These are phyloP conservation scores for Clusia tigrina DNA, from an alignment of 2,888 invertebrate species.

Conservation along the genomic window DNA sequence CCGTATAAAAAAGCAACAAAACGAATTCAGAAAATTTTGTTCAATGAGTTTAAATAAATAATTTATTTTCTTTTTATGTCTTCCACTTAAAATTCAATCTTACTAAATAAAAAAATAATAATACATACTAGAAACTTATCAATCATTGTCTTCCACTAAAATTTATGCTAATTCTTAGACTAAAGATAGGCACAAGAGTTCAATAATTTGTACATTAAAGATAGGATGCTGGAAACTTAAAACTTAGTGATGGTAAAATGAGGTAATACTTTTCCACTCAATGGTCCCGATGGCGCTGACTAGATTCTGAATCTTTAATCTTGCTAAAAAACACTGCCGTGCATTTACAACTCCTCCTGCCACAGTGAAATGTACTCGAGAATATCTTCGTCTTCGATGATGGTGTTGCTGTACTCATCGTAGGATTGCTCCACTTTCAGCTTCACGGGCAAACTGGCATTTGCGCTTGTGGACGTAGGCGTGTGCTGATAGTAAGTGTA, in stretches of 20 bases:
- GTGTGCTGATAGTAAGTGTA: slow-evolving; percentile 26
- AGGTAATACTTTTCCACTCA: slow-evolving; percentile 51
- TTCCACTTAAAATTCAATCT: slow-evolving; percentile 32
- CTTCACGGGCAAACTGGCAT: slow-evolving; percentile 19
- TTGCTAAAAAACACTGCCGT: background rate
- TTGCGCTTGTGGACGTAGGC: slow-evolving; percentile 30
- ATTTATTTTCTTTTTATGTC: slow-evolving; percentile 34
- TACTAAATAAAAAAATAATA: slow-evolving; percentile 34
- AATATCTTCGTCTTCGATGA: slow-evolving; percentile 86
- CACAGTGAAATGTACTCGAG: slow-evolving; percentile 70
- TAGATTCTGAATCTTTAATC: slow-evolving; percentile 11
- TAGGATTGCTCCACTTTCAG: slow-evolving; percentile 67
- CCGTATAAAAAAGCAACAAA: slow-evolving; percentile 24
- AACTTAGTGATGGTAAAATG: slow-evolving; percentile 38
- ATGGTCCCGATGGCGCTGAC: slow-evolving; percentile 30
- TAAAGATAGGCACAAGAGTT: slow-evolving; percentile 37
- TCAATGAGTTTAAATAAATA: slow-evolving; percentile 6
- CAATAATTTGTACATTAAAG: slow-evolving; percentile 28
- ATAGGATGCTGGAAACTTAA: slow-evolving; percentile 40
- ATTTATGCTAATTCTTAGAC: slow-evolving; percentile 17
- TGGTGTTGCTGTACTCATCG: slow-evolving; percentile 70
- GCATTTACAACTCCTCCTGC: slow-evolving; percentile 57
- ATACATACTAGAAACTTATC: slow-evolving; percentile 29
- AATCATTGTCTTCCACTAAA: slow-evolving; percentile 50
- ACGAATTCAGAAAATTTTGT: slow-evolving; percentile 43